Evolutionary conservation across 2,888 invertebrate species (phyloP), one percentile per base, ranked within the genome.

Genomic region (Mesorhabditis sp.): DNA sequence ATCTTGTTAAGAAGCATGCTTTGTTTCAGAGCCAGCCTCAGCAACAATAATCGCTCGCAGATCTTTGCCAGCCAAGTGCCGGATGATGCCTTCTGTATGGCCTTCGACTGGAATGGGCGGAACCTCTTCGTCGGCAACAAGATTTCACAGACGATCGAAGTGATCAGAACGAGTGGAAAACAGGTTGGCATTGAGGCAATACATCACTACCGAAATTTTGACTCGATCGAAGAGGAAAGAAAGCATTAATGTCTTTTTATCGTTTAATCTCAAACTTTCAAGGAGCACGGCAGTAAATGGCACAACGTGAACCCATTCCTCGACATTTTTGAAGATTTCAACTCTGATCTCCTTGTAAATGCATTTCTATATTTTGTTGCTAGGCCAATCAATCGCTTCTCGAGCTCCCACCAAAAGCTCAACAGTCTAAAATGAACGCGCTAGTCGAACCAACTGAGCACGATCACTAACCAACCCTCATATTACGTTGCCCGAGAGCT

Each of bases 51-150:
- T 44, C 71, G 71, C 58, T 76, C 76, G 5, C 77, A 80, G 65
- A 67, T 83, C 70, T 77, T 76, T 66, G 68, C 77, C 2, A 76
- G 76, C 4, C 79, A 82, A 50, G 74, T 82, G 5, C 73, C 78
- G 13, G 95, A 95, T 0, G 92, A 94, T 0, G 93, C 95, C 0
- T 92, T 92, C 50, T 91, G 93, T 0, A 90, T 98, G 62, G 95
- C 96, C 0, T 93, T 95, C 84, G 97, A 98, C 86, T 97, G 97
- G 96, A 89, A 96, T 42, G 95, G 96, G 4, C 89, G 95, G 69
- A 98, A 97, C 88, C 87, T 98, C 50, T 96, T 92, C 86, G 91
- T 96, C 86, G 94, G 93, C 43, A 96, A 95, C 84, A 90, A 92
- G 58, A 74, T 85, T 43, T 83, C 94, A 2, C 92, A 93, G 69